A percentile compares a stretch with the other conserved stretches of the same genome.
Evolutionary conservation across 37 sponge, comb jelly and placozoan genomes (phyloP).

Genomic region (Agelas oroides): DNA sequence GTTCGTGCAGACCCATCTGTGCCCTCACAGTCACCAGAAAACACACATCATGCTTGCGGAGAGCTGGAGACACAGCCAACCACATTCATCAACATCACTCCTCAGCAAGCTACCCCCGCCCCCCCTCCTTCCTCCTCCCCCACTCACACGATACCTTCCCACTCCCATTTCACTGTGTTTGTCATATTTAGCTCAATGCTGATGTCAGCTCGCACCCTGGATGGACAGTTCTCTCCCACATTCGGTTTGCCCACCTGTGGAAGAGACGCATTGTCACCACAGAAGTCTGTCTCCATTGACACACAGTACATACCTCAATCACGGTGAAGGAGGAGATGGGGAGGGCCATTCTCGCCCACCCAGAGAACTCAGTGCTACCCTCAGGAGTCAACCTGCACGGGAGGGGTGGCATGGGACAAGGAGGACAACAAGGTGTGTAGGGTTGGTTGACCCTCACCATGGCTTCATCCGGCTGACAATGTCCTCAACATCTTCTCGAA

Average conservation of each 20-base stretch:
- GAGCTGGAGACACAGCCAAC: conserved; percentile 63
- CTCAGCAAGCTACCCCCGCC: background rate
- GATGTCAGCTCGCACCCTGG: conserved; percentile 94
- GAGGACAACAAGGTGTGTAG: background rate
- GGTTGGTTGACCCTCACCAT: conserved; percentile 56
- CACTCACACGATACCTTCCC: conserved; percentile 76
- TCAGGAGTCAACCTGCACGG: conserved; percentile 83
- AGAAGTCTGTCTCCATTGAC: too few relatives aligned
- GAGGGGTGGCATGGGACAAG: too few relatives aligned
- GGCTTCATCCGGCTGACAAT: conserved; percentile 89
- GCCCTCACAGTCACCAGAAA: conserved; percentile 90
- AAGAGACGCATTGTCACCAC: too few relatives aligned
- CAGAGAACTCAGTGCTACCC: conserved; percentile 86
- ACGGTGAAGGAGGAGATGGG: conserved; percentile 79
- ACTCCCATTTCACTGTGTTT: conserved; percentile 77
- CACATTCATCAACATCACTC: background rate
- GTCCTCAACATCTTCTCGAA: conserved; percentile 93
- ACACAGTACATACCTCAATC: conserved; percentile 78
- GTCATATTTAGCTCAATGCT: conserved; percentile 79
- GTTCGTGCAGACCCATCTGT: conserved; percentile 56
- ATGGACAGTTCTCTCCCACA: conserved; percentile 92
- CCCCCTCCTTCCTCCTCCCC: background rate
- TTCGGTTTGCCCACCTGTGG: conserved; percentile 89
- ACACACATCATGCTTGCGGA: conserved; percentile 96
- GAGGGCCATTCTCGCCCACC: conserved; percentile 98